Conservation (phyloP, 2,797 vertebrate species). For the Mus spretus region DNA sequence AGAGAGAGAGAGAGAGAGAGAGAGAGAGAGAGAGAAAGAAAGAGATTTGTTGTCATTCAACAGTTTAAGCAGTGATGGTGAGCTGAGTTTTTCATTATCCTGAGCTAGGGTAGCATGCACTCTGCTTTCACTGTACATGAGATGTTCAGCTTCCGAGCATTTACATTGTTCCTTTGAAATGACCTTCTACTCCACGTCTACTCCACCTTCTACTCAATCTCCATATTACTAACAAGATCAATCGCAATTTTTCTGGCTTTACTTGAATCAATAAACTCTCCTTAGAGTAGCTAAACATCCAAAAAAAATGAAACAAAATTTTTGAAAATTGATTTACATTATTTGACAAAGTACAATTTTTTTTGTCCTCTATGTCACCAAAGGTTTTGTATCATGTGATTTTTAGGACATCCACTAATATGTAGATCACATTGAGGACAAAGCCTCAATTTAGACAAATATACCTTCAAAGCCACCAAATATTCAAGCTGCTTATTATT, state of each 20-base stretch:
- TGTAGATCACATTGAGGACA: constrained; percentile 1
- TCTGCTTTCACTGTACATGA: not conserved
- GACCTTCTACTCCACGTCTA: no score
- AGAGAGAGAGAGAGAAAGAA: no score
- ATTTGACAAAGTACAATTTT: constrained; percentile 26
- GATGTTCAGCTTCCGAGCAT: not conserved
- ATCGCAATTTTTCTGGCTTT: not conserved
- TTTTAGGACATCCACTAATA: not conserved
- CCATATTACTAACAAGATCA: constrained; percentile 56
- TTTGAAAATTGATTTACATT: constrained; percentile 27
- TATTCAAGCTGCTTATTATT: not conserved
- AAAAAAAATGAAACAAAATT: not conserved
- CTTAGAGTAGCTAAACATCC: constrained; percentile 24
- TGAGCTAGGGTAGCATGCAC: not conserved
- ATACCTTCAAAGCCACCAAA: not conserved
- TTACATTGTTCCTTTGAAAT: not conserved
- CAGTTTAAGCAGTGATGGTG: constrained; percentile 24
- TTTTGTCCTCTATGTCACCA: not conserved
- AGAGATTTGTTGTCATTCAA: not conserved
- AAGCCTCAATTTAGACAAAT: not conserved
- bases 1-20: no score
- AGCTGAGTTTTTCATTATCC: not conserved
- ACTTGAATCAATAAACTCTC: constrained; percentile 55
- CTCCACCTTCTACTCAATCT: constrained; percentile 30
- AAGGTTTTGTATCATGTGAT: constrained; percentile 1